Evolutionary conservation across 2,113 vertebrate genomes (phyloP), one percentile per base, ranked within the genome.

Genomic region (Catharus minimus): DNA sequence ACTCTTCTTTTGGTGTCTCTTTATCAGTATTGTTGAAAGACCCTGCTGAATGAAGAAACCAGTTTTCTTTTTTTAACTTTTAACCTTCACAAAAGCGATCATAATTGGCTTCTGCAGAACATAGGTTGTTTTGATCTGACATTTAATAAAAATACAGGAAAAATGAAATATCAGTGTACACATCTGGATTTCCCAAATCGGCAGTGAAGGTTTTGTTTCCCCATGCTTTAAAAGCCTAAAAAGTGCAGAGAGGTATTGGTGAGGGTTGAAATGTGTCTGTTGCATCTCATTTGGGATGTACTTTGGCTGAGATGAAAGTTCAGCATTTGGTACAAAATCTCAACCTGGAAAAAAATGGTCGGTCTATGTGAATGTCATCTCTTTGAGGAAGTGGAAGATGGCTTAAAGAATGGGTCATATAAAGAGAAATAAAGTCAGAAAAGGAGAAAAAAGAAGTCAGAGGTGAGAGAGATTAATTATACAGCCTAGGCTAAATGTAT

Each of bases 1-100:
- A 0, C 32, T 88, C 5, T 3, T n/a, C 50, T 27, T 58, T 79
- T 49, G 12, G 19, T 7, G 5, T 62, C 38, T 69, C 72, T 86
- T 60, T 43, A 44, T 76, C 4, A 2, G 23, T 58, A 30, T 69
- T 87, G 56, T 43, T 90, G 74, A 82, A 90, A 87, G 67, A 90
- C 20, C 50, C 60, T 90, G 86, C 56, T 93, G 82, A 84, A 87
- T 82, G 81, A 80, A 87, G 86, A 90, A 93, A 89, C 4, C 84
- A 90, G 74, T 44, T 92, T 94, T 86, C 66, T 80, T 89, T 82
- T 89, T 82, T 93, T 81, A 94, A 90, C 88, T 95, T 79, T 60
- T 90, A 61, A 87, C 93, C 88, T 85, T 79, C 17, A 12, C 56
- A 66, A 73, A 89, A 82, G 38, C 74, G 60, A 7, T 33, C 7